Base-by-base conservation (phyloP, 2,113 vertebrate species). In the Silurus meridionalis region DNA sequence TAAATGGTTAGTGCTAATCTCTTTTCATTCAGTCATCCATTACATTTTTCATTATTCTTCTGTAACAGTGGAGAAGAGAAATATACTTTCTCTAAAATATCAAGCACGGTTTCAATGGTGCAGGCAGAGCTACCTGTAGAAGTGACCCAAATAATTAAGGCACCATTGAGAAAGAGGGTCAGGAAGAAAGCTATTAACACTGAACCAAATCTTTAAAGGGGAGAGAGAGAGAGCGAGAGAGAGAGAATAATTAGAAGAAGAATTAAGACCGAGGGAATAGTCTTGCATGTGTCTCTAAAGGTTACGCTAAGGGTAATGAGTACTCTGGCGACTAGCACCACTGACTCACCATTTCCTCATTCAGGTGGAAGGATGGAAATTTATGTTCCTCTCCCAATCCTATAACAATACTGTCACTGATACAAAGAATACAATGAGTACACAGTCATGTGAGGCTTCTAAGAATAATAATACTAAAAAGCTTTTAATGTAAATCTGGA, bases 241-340 rank as follows among this genome's bases (percentile, higher is more conserved):
- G 21, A 72, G 37, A 69, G 60, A 83, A 78, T 53, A 87, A 61
- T 75, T 63, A 82, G 67, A 88, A 84, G 80, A 50, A 77, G 58
- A 78, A 94, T 94, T 91, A 94, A 93, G 93, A 94, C 93, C 92
- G 93, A 94, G 92, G 93, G 93, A 93, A 90, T 92, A 88, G 90
- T 91, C 90, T 21, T 85, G 88, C 90, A 91, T 92, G 91, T 94
- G 93, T 93, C 91, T 94, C 94, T 93, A 95, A 94, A 95, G 94
- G 94, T 95, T 93, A 93, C 84, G 90, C 89, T 91, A 90, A 93
- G 93, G 93, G 93, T 94, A 95, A 94, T 94, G 93, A 95, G 92
- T 92, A 93, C 90, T 82, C 58, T n/a, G 88, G 17, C 72, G 55
- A 79, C 61, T 53, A 74, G 66, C 60, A 83, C 67, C 82, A 61